Evolutionary conservation across 2,113 vertebrate genomes (phyloP).

Genomic region (Vidua macroura): DNA sequence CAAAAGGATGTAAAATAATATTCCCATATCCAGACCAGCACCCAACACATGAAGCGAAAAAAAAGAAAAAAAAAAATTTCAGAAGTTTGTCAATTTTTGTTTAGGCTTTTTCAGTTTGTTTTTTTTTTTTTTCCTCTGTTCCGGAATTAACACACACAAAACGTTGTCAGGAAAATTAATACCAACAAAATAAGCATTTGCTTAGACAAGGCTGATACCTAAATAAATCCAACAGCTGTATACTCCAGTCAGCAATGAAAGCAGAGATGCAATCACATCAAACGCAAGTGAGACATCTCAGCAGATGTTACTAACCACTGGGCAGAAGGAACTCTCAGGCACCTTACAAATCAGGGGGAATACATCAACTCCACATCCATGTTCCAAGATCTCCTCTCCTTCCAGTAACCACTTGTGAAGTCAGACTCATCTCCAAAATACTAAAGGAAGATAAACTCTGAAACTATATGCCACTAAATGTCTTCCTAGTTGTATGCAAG

Average conservation of each 20-base stretch:
- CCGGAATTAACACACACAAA: background rate
- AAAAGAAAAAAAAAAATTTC: background rate
- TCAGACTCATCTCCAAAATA: background rate
- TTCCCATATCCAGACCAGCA: background rate
- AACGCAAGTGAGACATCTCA: background rate
- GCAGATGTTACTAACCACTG: background rate
- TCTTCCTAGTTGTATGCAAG: background rate
- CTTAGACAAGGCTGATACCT: background rate
- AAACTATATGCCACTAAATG: background rate
- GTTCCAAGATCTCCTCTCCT: background rate
- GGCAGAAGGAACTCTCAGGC: background rate
- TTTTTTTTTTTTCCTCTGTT: background rate
- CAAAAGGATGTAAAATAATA: background rate
- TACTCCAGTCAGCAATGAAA: background rate
- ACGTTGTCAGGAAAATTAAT: background rate
- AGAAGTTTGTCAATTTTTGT: background rate
- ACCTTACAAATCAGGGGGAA: background rate
- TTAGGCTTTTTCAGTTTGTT: background rate
- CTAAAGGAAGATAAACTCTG: background rate
- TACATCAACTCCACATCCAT: background rate
- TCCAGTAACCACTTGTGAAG: background rate
- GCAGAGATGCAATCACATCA: fast-evolving
- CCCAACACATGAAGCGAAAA: background rate
- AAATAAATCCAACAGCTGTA: background rate
- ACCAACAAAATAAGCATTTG: background rate